A percentile compares a stretch with the other conserved stretches of the same genome.
Conservation (phyloP, 2,113 vertebrate genomes). For the Hypomesus transpacificus region DNA sequence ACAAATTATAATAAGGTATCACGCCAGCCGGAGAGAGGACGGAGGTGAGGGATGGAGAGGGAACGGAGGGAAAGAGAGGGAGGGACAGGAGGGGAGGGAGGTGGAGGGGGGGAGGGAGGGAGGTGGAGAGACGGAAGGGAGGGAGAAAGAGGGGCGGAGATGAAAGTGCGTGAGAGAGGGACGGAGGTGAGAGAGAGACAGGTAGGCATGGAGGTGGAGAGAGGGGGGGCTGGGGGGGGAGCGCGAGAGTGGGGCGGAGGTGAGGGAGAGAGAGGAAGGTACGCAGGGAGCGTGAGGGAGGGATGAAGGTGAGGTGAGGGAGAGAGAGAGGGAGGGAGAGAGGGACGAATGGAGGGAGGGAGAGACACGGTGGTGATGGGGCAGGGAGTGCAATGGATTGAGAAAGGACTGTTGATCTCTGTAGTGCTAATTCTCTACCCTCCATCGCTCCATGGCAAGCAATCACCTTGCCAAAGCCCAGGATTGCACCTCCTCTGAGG, state of each 20-base stretch:
- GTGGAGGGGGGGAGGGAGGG: not conserved
- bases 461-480: slow-evolving; percentile 63
- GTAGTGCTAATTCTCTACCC: slow-evolving; percentile 48
- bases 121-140: not conserved
- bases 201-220: slow-evolving; percentile 1
- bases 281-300: not conserved
- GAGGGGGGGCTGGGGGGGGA: not conserved
- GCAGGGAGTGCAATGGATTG: slow-evolving; percentile 6
- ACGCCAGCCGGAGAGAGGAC: slow-evolving; percentile 6
- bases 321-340: slow-evolving; percentile 5
- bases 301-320: not conserved
- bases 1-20: slow-evolving; percentile 38
- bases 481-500: slow-evolving; percentile 54
- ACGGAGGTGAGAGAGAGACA: not conserved
- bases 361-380: not conserved
- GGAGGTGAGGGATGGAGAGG: not conserved
- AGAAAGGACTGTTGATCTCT: slow-evolving; percentile 36
- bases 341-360: not conserved
- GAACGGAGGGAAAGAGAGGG: slow-evolving; percentile 11
- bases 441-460: slow-evolving; percentile 48
- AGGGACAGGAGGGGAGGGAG: not conserved
- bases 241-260: not conserved
- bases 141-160: not conserved
- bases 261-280: not conserved
- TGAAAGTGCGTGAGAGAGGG: not conserved